Evolutionary conservation across 2,113 vertebrate species (phyloP).

Genomic region (Alligator mississippiensis): DNA sequence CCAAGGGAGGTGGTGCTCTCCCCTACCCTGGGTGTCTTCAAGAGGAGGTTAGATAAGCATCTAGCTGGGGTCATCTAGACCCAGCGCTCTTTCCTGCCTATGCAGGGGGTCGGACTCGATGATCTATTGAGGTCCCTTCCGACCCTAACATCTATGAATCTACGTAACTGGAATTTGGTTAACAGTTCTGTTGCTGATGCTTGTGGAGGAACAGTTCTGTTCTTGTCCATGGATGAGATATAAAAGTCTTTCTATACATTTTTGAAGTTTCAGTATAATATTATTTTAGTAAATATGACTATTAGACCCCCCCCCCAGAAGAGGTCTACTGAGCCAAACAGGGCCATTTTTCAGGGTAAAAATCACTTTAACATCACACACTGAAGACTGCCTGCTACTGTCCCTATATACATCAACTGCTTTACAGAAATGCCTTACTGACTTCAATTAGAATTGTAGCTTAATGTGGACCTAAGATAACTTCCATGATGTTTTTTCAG

Average conservation of each 20-base stretch:
- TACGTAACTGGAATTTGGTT: neutral
- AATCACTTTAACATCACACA: neutral
- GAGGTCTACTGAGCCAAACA: neutral
- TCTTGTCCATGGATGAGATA: neutral
- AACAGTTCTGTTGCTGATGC: neutral
- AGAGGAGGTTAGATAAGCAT: too few relatives aligned
- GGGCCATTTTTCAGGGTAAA: neutral
- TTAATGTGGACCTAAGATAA: neutral
- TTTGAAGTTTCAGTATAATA: too few relatives aligned
- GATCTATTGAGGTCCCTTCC: too few relatives aligned
- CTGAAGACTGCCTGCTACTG: neutral
- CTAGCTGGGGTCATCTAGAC: too few relatives aligned
- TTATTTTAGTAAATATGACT: neutral
- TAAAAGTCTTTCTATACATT: neutral
- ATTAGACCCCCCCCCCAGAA: neutral
- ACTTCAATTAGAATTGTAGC: neutral
- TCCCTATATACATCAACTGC: neutral
- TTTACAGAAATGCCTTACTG: neutral
- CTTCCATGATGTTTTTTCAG: neutral
- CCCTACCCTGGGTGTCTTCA: too few relatives aligned
- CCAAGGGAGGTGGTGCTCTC: too few relatives aligned
- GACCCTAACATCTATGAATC: too few relatives aligned
- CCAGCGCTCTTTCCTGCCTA: too few relatives aligned
- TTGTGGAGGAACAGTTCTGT: neutral
- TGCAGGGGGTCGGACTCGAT: too few relatives aligned